Evolutionary conservation across 2,888 invertebrate species (phyloP).

Genomic region (Neuroscelio doddi): DNA sequence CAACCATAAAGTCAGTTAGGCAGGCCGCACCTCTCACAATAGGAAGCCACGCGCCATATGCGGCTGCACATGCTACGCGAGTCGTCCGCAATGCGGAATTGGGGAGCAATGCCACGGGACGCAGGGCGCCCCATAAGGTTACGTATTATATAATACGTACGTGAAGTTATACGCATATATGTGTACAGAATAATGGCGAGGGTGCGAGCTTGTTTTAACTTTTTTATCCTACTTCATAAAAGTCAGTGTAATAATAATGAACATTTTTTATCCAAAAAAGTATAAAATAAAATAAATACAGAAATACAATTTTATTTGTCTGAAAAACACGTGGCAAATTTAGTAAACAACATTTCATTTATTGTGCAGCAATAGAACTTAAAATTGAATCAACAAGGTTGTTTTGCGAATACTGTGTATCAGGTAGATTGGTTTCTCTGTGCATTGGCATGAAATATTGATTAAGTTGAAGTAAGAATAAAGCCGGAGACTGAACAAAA

Average conservation of each 20-base stretch:
- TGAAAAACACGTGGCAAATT: no score
- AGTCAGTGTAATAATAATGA: no score
- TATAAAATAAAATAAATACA: no score
- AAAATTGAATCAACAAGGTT: slow-evolving; percentile 1
- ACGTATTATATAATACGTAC: slow-evolving; percentile 14
- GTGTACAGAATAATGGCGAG: background rate
- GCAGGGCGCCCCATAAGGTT: slow-evolving; percentile 29
- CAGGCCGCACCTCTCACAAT: slow-evolving; percentile 63
- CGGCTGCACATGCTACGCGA: slow-evolving; percentile 61
- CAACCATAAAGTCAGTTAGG: slow-evolving; percentile 64
- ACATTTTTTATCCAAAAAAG: no score
- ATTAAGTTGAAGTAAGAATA: background rate
- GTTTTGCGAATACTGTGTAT: slow-evolving; percentile 1
- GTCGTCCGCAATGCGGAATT: slow-evolving; percentile 35
- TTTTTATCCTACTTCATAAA: slow-evolving; percentile 5
- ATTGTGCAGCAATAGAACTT: background rate
- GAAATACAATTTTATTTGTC: no score
- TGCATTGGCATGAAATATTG: slow-evolving; percentile 7
- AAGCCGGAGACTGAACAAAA: slow-evolving; percentile 3
- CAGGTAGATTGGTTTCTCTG: background rate
- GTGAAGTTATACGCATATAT: slow-evolving; percentile 7
- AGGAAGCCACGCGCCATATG: slow-evolving; percentile 68
- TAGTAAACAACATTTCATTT: no score
- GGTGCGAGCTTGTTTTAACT: slow-evolving; percentile 12
- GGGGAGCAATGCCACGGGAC: slow-evolving; percentile 19